Base-by-base conservation (phyloP, 1,140 invertebrate genomes). In the Drosophila parvula region DNA sequence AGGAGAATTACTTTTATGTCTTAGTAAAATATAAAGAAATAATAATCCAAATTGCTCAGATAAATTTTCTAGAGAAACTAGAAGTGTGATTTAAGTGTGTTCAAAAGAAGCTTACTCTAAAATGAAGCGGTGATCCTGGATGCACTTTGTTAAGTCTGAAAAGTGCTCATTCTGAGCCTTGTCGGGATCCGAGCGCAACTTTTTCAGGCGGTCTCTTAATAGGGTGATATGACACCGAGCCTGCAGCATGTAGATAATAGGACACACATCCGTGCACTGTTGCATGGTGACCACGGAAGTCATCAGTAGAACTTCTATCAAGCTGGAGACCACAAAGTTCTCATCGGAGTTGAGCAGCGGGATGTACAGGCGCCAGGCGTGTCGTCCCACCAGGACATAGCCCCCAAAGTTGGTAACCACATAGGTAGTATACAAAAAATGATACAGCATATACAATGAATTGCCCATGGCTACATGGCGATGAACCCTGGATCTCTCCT, bases 341-440 rank as follows among this genome's bases (percentile, higher is more conserved):
- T 51, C 16, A 9, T 63, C 48, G 27, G 44, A 30, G 8, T 83
- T 50, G 7, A 88, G 45, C 0, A 79, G n/a, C 0, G 83, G 83
- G 45, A 80, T 61, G n/a, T 88, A 88, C 4, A 88, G 4, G 1
- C 71, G 57, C 73, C 79, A 88, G 14, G 83, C 63, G 12, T 80
- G 53, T 0, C 44, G 57, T 22, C 77, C 68, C 4, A 12, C 8
- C 5, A 58, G 0, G n/a, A 57, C 1, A 32, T 45, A 43, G 8
- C 59, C 27, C 40, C n/a, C 5, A 32, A 48, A 59, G 44, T 80
- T 18, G 51, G 70, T 12, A 32, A 77, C n/a, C 18, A 40, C 22
- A 38, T 43, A 63, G 30, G 32, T 27, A 0, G 34, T 38, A 16
- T 78, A 82, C 5, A 71, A 27, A 1, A 74, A 14, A 10, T 62